Conservation (phyloP, 1,140 invertebrate genomes). For the Lamellibrachia luymesi region DNA sequence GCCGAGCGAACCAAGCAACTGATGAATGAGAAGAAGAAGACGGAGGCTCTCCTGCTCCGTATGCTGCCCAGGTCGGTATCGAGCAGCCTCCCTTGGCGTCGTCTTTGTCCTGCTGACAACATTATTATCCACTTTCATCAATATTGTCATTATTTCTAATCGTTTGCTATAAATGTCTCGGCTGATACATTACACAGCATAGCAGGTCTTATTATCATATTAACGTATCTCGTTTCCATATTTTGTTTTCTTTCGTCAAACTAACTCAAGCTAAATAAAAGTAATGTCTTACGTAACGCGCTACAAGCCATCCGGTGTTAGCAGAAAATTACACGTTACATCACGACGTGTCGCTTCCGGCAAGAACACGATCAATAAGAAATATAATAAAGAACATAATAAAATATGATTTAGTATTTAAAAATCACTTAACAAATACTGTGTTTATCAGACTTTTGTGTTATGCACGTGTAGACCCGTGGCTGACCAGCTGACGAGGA, state of each 20-base stretch:
- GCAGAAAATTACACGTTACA: too few relatives aligned
- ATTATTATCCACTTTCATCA: neutral
- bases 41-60: constrained; percentile 81
- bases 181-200: neutral
- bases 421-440: neutral
- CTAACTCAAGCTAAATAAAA: neutral
- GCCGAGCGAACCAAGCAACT: constrained; percentile 82
- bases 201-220: too few relatives aligned
- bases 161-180: neutral
- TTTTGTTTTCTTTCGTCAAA: neutral
- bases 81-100: neutral
- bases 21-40: constrained; percentile 87
- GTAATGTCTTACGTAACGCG: neutral
- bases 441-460: neutral
- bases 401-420: neutral
- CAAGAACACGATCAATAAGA: neutral
- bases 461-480: constrained; percentile 65
- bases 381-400: neutral
- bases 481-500: constrained; percentile 82
- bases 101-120: neutral
- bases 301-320: too few relatives aligned
- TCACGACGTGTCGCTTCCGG: neutral
- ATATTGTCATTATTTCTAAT: neutral
- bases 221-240: too few relatives aligned
- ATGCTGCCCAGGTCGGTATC: constrained; percentile 79